These are phyloP conservation scores for Lithophane ornitopus DNA, from an alignment of 2,888 invertebrate species.

Conservation along the genomic window DNA sequence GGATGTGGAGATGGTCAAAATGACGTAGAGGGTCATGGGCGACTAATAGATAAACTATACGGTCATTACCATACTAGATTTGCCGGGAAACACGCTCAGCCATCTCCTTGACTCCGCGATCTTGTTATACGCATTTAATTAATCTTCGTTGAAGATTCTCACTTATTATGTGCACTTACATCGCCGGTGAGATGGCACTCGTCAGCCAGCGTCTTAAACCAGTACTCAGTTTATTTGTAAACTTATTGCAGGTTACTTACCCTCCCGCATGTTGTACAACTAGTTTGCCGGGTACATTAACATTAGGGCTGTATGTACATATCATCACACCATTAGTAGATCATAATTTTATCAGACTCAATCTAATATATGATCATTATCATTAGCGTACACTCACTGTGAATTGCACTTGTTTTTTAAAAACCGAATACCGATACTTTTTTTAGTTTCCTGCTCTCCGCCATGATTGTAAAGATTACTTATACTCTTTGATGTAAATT, in stretches of 20 bases:
- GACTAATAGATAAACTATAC: constrained; percentile 65
- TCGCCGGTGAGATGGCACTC: not conserved
- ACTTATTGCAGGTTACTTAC: constrained; percentile 39
- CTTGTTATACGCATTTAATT: constrained; percentile 30
- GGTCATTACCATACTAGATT: constrained; percentile 72
- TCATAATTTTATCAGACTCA: not conserved
- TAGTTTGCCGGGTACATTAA: constrained; percentile 27
- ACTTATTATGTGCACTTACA: not conserved
- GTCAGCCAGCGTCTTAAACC: constrained; percentile 21
- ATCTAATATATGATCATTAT: not conserved
- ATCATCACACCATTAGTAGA: not conserved
- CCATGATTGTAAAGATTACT: too few species aligned
- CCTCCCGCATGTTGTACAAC: constrained; percentile 16
- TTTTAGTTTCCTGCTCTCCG: not conserved
- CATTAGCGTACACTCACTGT: not conserved
- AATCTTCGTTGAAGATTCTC: constrained; percentile 30
- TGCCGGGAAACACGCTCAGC: constrained; percentile 68
- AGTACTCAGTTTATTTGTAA: constrained; percentile 25
- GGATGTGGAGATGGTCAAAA: constrained; percentile 56
- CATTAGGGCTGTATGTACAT: not conserved
- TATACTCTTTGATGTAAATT: too few species aligned
- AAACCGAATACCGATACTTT: not conserved
- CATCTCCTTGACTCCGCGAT: constrained; percentile 43
- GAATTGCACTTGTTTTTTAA: not conserved
- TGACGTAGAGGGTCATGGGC: constrained; percentile 64